Evolutionary conservation across 2,113 vertebrate genomes (phyloP).

Genomic region (Orcinus orca): DNA sequence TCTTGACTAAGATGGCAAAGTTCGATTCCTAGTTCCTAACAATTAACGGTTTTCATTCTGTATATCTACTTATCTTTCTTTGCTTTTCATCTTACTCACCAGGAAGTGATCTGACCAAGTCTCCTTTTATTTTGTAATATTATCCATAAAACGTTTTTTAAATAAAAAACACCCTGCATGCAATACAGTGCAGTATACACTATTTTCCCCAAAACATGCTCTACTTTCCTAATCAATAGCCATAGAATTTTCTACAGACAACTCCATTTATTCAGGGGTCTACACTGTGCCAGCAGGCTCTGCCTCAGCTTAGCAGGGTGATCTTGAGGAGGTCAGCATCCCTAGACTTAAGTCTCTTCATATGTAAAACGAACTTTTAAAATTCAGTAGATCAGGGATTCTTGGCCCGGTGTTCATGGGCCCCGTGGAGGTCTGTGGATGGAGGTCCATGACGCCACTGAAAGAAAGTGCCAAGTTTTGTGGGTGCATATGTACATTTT

Average conservation of each 20-base stretch:
- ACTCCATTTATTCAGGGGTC: background rate
- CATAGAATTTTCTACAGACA: background rate
- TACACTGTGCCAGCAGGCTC: background rate
- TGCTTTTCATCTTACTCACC: background rate
- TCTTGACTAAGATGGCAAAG: background rate
- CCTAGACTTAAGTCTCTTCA: background rate
- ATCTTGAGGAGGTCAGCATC: background rate
- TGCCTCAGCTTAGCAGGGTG: background rate
- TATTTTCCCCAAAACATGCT: background rate
- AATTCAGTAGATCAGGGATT: background rate
- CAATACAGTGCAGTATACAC: background rate
- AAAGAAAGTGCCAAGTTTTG: background rate
- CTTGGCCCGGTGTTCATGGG: background rate
- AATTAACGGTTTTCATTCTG: background rate
- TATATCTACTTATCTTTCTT: background rate
- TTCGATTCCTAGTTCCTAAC: background rate
- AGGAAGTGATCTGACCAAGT: background rate
- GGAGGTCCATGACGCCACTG: background rate
- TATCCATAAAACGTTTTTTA: background rate
- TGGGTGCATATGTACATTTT: background rate
- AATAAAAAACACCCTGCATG: background rate
- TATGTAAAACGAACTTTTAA: background rate
- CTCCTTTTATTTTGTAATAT: constrained; percentile 35
- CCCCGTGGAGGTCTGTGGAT: background rate
- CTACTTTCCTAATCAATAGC: background rate